phyloP scores from a whole-genome alignment of 1,140 invertebrate genomes.

The Musca vetustissima region DNA sequence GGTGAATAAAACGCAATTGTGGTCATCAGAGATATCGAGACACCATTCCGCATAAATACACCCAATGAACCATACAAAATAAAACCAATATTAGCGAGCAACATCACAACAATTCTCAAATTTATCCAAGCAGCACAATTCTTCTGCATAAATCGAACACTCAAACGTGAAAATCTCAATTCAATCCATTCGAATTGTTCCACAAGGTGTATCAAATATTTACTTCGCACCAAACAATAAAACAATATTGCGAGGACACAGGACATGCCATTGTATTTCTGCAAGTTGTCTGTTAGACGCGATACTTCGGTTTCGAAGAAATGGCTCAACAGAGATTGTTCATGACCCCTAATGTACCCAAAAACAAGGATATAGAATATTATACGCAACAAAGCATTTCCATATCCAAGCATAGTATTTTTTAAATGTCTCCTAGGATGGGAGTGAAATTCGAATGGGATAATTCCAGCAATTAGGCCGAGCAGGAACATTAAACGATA shows the following conservation, averaged over 20 bases:
- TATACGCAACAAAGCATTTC: neutral
- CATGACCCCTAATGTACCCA: neutral
- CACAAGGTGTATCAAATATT: neutral
- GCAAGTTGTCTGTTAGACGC: neutral
- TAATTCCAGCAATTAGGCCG: neutral
- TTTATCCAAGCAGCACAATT: neutral
- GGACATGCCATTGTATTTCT: slow-evolving; percentile 10
- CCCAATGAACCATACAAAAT: neutral
- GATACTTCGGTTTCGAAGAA: neutral
- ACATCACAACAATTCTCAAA: neutral
- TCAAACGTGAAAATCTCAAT: neutral
- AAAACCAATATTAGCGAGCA: neutral
- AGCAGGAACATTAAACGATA: slow-evolving; percentile 28
- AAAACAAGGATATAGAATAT: neutral
- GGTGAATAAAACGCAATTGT: slow-evolving; percentile 32
- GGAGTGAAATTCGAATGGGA: neutral
- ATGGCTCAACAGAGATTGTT: neutral
- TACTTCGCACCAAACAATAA: neutral
- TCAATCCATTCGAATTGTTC: neutral
- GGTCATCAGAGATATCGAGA: neutral
- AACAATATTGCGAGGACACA: neutral
- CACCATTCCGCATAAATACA: neutral
- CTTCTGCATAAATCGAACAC: neutral
- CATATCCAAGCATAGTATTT: neutral
- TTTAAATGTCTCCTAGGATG: neutral